phyloP scores from a whole-genome alignment of 2,888 invertebrate genomes.

The Tanytarsus gracilentus region DNA sequence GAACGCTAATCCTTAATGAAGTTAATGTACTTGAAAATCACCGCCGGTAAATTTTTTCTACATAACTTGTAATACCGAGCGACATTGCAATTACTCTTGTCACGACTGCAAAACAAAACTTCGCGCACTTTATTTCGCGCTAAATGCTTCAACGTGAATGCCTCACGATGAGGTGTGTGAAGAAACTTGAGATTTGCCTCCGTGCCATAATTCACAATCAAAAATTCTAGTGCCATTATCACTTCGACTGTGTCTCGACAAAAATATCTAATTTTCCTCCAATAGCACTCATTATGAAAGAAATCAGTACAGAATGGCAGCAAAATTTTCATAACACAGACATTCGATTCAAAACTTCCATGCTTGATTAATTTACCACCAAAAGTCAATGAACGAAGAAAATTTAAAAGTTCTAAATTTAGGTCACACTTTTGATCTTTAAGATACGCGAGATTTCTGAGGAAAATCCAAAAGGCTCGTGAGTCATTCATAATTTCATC shows the following conservation, averaged over 20 bases:
- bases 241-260: slow-evolving; percentile 8
- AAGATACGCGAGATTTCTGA: slow-evolving; percentile 11
- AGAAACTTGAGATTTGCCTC: slow-evolving; percentile 7
- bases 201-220: slow-evolving; percentile 11
- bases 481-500: background rate
- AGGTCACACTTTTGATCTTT: slow-evolving; percentile 10
- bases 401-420: slow-evolving; percentile 17
- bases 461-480: slow-evolving; percentile 1
- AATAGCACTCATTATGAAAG: background rate
- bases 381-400: slow-evolving; percentile 11
- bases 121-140: slow-evolving; percentile 15
- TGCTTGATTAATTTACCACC: slow-evolving; percentile 7
- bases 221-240: background rate
- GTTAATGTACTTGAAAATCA: slow-evolving; percentile 13
- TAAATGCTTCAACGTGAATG: slow-evolving; percentile 23
- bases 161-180: background rate
- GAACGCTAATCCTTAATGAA: slow-evolving; percentile 24
- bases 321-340: background rate
- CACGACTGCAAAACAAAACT: background rate
- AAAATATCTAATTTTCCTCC: slow-evolving; percentile 19
- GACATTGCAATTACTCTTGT: background rate
- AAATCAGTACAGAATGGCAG: slow-evolving; percentile 18
- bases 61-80: background rate
- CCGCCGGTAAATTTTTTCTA: background rate
- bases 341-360: background rate